These are phyloP conservation scores for Brachypodius melanocephalos DNA, from an alignment of 2,113 vertebrate species.

Conservation along the genomic window DNA sequence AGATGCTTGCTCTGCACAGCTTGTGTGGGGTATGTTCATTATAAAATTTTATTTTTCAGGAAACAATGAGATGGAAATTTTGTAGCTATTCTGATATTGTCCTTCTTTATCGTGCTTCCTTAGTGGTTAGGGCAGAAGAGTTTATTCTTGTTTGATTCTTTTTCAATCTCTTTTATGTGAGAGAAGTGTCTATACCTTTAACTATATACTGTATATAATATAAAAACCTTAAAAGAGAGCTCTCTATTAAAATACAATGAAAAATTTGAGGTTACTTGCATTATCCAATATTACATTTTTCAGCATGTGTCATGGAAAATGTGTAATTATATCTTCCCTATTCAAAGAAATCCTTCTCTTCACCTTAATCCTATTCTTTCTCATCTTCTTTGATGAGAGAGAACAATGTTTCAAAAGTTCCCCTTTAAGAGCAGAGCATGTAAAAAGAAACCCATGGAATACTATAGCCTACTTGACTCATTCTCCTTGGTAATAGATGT, in stretches of 20 bases:
- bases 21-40: constrained; percentile 74
- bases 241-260: constrained; percentile 60
- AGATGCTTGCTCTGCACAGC: constrained; percentile 70
- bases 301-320: constrained; percentile 43
- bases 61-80: constrained; percentile 78
- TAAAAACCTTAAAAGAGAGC: constrained; percentile 38
- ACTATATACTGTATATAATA: constrained; percentile 17
- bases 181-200: constrained; percentile 32
- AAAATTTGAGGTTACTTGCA: constrained; percentile 43
- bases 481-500: constrained; percentile 33
- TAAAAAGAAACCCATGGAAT: constrained; percentile 29
- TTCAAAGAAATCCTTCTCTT: constrained; percentile 59
- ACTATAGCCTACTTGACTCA: background rate
- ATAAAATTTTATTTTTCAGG: constrained; percentile 78
- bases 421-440: constrained; percentile 43
- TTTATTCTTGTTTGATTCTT: constrained; percentile 63
- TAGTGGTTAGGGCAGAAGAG: constrained; percentile 59
- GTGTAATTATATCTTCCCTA: constrained; percentile 57
- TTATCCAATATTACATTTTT: constrained; percentile 62
- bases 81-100: constrained; percentile 69
- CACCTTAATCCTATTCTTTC: constrained; percentile 45
- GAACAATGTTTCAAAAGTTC: constrained; percentile 49
- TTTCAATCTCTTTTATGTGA: constrained; percentile 44
- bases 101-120: constrained; percentile 60
- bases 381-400: constrained; percentile 55